These are phyloP conservation scores for Lordiphosa clarofinis DNA, from an alignment of 1,140 invertebrate genomes.

Conservation along the genomic window DNA sequence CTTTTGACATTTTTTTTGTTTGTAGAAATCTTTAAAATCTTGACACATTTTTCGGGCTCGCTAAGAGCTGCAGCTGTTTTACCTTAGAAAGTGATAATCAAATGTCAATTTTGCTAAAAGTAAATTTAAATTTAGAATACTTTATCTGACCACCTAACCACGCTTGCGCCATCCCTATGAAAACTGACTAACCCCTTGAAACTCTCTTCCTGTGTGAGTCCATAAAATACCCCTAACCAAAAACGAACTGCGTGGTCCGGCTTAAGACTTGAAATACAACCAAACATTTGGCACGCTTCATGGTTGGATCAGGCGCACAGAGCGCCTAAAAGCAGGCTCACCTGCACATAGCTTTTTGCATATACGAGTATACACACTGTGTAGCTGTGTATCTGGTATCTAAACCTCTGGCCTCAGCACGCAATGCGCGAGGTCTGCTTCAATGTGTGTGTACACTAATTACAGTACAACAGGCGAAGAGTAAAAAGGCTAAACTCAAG, in stretches of 20 bases:
- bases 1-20: too few relatives aligned
- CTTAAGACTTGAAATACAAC: slow-evolving; percentile 44
- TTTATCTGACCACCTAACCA: too few relatives aligned
- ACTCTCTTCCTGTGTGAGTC: not conserved
- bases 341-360: slow-evolving; percentile 29
- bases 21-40: too few relatives aligned
- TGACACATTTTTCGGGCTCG: too few relatives aligned
- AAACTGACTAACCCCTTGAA: not conserved
- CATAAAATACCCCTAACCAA: not conserved
- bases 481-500: slow-evolving; percentile 19
- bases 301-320: slow-evolving; percentile 60
- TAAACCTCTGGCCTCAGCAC: slow-evolving; percentile 31
- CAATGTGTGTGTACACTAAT: slow-evolving; percentile 24
- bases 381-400: slow-evolving; percentile 21
- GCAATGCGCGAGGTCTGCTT: slow-evolving; percentile 31
- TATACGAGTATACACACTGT: slow-evolving; percentile 4
- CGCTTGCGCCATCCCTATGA: not conserved
- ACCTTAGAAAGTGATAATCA: too few relatives aligned
- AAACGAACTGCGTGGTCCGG: slow-evolving; percentile 23
- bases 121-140: too few relatives aligned
- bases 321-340: slow-evolving; percentile 69
- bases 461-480: slow-evolving; percentile 16
- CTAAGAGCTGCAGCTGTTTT: too few relatives aligned
- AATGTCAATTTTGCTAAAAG: too few relatives aligned
- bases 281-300: slow-evolving; percentile 74